Conservation (phyloP, 2,797 vertebrate genomes). For the Bufotes viridis region DNA sequence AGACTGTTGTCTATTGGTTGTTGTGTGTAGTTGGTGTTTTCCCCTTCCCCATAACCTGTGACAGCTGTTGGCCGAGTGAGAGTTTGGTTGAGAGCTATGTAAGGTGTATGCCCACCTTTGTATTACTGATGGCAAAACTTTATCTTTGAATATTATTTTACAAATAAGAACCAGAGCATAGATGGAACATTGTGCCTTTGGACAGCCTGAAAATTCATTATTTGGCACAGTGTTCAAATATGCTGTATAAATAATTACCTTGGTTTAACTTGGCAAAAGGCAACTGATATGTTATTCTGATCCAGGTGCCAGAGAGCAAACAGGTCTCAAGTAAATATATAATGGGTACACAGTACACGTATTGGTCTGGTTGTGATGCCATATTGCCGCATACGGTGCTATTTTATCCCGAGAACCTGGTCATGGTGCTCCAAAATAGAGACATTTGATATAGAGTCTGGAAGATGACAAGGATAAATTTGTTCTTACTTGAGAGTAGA, state of each 20-base stretch:
- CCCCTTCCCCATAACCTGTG: too few species aligned
- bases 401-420: neutral
- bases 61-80: too few species aligned
- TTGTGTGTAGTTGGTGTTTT: too few species aligned
- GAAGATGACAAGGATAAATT: neutral
- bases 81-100: too few species aligned
- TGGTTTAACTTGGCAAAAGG: neutral
- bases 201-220: neutral
- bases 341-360: neutral
- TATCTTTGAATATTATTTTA: too few species aligned
- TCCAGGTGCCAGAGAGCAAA: neutral
- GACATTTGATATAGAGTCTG: neutral
- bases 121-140: too few species aligned
- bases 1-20: too few species aligned
- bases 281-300: neutral
- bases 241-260: neutral
- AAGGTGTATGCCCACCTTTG: too few species aligned
- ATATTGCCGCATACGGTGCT: neutral
- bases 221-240: neutral
- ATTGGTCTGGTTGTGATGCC: neutral
- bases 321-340: neutral
- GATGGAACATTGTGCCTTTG: neutral
- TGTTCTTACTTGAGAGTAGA: too few species aligned
- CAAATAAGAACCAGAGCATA: too few species aligned
- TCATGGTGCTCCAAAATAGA: neutral